Evolutionary conservation across 2,113 vertebrate genomes (phyloP), one percentile per base, ranked within the genome.

Genomic region (Pteruthius melanotis): DNA sequence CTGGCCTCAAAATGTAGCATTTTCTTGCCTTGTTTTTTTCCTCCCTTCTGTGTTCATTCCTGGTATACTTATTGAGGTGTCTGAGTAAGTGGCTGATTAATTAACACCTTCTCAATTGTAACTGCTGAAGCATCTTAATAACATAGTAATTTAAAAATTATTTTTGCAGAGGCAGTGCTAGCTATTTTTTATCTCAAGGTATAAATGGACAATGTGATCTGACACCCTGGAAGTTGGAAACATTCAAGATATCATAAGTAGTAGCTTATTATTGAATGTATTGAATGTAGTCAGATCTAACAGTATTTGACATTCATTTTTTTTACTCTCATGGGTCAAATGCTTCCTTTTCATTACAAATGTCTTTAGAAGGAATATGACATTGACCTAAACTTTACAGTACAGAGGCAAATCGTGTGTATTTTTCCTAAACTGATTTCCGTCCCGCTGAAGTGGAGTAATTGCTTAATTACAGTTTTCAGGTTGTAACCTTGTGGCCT

Each of bases 381-480:
- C 71, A 63, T 37, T 77, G 71, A 72, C 70, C 42, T 70, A 61
- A 89, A 31, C 49, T 83, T 93, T 54, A 30, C 30, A 70, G 27
- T 69, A 44, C 45, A 80, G 53, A 65, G 45, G 49, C 11, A 72
- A 87, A 74, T 77, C 28, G 21, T 12, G 28, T 47, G 14, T 50
- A 9, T 83, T 37, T 86, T 92, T 69, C 19, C 50, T 61, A 77
- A 93, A 57, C 27, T 74, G 45, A 83, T 86, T 83, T 80, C n/a
- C 56, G 11, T 59, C 52, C 39, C 26, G 31, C 21, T 49, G 39
- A 83, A 86, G 33, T 76, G 52, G 37, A 87, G 39, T 74, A 39
- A 81, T 68, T 81, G 77, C 44, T 87, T 91, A 78, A 83, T 95
- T 90, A 79, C 7, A 45, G 66, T 76, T 91, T 93, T 93, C 33